Evolutionary conservation across 2,888 invertebrate species (phyloP).

Genomic region (Andrena bicolor): DNA sequence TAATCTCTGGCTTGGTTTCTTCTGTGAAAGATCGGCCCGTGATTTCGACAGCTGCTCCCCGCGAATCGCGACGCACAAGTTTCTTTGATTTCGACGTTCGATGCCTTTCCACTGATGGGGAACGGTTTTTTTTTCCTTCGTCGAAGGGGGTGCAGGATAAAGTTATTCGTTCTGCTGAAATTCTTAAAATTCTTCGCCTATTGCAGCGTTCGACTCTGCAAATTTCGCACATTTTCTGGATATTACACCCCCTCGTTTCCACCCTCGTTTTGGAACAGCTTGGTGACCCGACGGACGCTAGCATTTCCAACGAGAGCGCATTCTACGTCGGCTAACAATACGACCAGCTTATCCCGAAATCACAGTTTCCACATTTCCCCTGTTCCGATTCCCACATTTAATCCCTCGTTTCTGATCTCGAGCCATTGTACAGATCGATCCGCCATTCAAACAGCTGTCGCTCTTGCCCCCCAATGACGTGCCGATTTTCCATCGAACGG

Average conservation of each 20-base stretch:
- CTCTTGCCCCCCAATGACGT: slow-evolving; percentile 31
- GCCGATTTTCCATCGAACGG: slow-evolving; percentile 7
- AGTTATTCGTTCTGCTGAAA: neutral
- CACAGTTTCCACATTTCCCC: slow-evolving; percentile 51
- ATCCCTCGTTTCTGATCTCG: slow-evolving; percentile 41
- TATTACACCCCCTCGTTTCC: no score
- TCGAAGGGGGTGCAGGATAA: neutral
- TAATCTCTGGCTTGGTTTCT: slow-evolving; percentile 47
- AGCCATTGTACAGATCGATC: slow-evolving; percentile 47
- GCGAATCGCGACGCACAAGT: slow-evolving; percentile 31
- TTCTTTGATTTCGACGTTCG: slow-evolving; percentile 23
- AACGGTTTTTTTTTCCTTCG: neutral
- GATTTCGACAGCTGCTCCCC: slow-evolving; percentile 64
- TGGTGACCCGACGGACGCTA: neutral
- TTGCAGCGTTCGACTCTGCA: no score
- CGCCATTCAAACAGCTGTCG: slow-evolving; percentile 44
- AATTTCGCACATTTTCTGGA: no score
- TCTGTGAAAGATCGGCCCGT: slow-evolving; percentile 39
- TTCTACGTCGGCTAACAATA: slow-evolving; percentile 27
- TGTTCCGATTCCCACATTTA: slow-evolving; percentile 43
- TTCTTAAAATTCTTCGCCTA: no score
- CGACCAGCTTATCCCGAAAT: slow-evolving; percentile 43
- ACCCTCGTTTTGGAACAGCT: neutral
- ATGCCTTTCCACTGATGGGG: neutral
- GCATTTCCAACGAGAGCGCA: neutral